phyloP scores from a whole-genome alignment of 2,797 vertebrate species.

The Tolypeutes matacus region DNA sequence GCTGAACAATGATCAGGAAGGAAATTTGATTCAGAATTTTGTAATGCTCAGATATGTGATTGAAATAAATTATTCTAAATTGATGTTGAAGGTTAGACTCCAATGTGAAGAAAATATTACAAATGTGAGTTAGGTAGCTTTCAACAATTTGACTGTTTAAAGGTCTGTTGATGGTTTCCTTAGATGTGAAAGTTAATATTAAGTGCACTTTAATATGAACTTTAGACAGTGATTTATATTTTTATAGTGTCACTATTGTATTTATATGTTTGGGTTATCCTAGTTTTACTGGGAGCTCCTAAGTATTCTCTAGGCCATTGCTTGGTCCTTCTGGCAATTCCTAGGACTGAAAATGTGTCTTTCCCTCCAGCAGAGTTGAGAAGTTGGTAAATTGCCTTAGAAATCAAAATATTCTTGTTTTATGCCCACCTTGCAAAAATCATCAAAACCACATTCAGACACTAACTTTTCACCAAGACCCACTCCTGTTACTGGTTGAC shows the following conservation, averaged over 20 bases:
- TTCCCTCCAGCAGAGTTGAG: background rate
- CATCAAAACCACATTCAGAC: background rate
- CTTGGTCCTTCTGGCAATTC: background rate
- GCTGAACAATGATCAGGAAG: background rate
- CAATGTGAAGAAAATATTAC: background rate
- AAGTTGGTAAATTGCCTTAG: background rate
- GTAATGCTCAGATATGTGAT: background rate
- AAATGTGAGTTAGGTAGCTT: background rate
- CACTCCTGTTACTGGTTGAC: too few species aligned
- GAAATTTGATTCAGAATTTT: slow-evolving; percentile 23
- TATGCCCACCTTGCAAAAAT: background rate
- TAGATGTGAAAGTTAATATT: background rate
- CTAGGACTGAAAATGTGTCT: background rate
- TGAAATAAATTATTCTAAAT: background rate
- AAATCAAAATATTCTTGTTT: background rate
- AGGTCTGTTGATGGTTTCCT: background rate
- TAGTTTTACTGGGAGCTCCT: background rate
- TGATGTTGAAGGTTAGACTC: background rate
- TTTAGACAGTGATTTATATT: background rate
- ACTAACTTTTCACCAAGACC: background rate
- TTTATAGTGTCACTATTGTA: background rate
- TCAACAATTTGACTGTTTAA: background rate
- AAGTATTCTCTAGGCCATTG: background rate
- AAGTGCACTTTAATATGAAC: background rate
- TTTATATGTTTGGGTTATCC: background rate